A percentile compares a stretch with the other conserved stretches of the same genome.
These are phyloP conservation scores for Anorthoa munda DNA, from an alignment of 2,888 invertebrate species.

Conservation along the genomic window DNA sequence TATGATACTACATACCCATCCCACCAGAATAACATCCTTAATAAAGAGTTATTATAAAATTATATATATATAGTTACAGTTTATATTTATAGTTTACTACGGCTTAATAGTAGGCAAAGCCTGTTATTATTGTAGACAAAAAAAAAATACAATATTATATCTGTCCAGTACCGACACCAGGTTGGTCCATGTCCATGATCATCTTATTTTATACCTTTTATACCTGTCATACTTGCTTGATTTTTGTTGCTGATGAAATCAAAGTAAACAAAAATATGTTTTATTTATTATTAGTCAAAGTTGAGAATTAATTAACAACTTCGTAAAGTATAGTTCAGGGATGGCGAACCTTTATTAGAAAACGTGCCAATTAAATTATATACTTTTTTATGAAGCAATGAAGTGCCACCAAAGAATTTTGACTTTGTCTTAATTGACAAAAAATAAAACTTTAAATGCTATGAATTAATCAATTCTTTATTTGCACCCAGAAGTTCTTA, in stretches of 20 bases:
- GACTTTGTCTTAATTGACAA: too few species aligned
- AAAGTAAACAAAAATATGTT: not conserved
- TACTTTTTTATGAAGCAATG: too few species aligned
- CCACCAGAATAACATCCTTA: conserved; percentile 34
- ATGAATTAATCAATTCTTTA: too few species aligned
- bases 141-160: not conserved
- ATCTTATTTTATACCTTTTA: too few species aligned
- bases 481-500: too few species aligned
- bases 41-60: conserved; percentile 23
- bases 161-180: not conserved
- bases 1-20: conserved; percentile 9
- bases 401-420: too few species aligned
- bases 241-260: not conserved
- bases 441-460: too few species aligned
- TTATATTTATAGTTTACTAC: conserved; percentile 1
- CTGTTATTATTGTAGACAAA: conserved; percentile 1
- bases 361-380: too few species aligned
- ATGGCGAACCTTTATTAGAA: too few species aligned
- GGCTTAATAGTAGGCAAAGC: not conserved
- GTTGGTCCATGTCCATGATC: not conserved
- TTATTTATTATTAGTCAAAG: not conserved
- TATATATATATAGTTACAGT: conserved; percentile 18
- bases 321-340: not conserved
- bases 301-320: not conserved
- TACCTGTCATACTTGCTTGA: not conserved